A percentile compares a stretch with the other conserved stretches of the same genome.
phyloP scores from a whole-genome alignment of 2,113 vertebrate species.

The Verasper variegatus region DNA sequence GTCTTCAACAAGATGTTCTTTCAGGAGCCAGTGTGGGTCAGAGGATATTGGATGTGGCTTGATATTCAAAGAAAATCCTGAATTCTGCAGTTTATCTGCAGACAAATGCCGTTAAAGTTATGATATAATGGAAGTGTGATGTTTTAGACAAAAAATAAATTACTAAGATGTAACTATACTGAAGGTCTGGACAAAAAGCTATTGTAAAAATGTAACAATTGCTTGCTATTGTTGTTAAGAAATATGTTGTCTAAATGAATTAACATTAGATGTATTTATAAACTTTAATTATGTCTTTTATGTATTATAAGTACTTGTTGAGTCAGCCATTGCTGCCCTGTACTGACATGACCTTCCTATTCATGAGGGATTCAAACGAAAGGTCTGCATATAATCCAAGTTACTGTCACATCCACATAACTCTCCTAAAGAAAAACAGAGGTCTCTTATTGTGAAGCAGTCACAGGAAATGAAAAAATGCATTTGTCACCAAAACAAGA shows the following conservation, averaged over 20 bases:
- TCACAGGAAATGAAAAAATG: neutral
- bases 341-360: neutral
- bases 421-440: too few species aligned
- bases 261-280: neutral
- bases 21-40: slow-evolving; percentile 43
- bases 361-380: neutral
- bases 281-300: neutral
- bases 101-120: neutral
- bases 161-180: neutral
- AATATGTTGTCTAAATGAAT: too few species aligned
- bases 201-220: too few species aligned
- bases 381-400: neutral
- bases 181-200: neutral
- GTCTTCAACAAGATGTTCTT: slow-evolving; percentile 64
- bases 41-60: slow-evolving; percentile 52
- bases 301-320: neutral
- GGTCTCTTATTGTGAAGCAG: neutral
- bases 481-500: neutral
- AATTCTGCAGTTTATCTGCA: neutral
- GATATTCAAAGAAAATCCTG: slow-evolving; percentile 17
- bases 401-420: neutral
- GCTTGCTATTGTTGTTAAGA: too few species aligned
- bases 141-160: neutral
- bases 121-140: neutral
- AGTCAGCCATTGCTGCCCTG: neutral